Percentiles rank a stretch among this genome's conserved stretches.
These are phyloP conservation scores for Tetranychus cinnabarinus DNA, from an alignment of 1,140 invertebrate species.

Conservation along the genomic window DNA sequence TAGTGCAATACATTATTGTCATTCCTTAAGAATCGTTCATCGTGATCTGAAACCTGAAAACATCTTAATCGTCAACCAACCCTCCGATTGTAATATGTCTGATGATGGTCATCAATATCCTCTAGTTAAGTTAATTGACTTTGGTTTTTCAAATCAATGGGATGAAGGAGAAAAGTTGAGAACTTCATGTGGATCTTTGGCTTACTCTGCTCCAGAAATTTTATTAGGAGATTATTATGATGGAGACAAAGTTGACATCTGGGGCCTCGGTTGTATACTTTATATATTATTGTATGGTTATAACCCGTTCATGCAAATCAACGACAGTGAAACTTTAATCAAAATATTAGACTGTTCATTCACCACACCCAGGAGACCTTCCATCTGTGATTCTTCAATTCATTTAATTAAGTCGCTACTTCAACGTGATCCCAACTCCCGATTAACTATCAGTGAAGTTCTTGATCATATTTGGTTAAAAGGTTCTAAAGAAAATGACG, in stretches of 20 bases:
- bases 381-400: slow-evolving; percentile 5
- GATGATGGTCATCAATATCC: slow-evolving; percentile 54
- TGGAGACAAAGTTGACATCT: slow-evolving; percentile 28
- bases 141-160: slow-evolving; percentile 88
- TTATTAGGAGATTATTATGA: slow-evolving; percentile 32
- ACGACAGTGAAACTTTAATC: slow-evolving; percentile 10
- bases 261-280: slow-evolving; percentile 34
- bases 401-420: slow-evolving; percentile 7
- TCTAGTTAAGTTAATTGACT: slow-evolving; percentile 94
- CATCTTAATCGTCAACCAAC: slow-evolving; percentile 65
- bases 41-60: slow-evolving; percentile 96
- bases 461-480: slow-evolving; percentile 57
- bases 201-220: slow-evolving; percentile 98
- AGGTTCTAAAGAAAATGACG: not conserved
- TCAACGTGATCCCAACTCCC: slow-evolving; percentile 54
- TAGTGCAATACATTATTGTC: slow-evolving; percentile 90
- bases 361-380: slow-evolving; percentile 5
- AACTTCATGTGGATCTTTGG: slow-evolving; percentile 95
- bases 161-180: slow-evolving; percentile 88
- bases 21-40: slow-evolving; percentile 74
- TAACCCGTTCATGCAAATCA: slow-evolving; percentile 12
- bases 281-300: slow-evolving; percentile 10
- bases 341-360: slow-evolving; percentile 11
- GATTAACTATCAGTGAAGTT: slow-evolving; percentile 68
- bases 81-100: not conserved